Evolutionary conservation across 2,113 vertebrate species (phyloP), one percentile per base, ranked within the genome.

Genomic region (Mola mola): DNA sequence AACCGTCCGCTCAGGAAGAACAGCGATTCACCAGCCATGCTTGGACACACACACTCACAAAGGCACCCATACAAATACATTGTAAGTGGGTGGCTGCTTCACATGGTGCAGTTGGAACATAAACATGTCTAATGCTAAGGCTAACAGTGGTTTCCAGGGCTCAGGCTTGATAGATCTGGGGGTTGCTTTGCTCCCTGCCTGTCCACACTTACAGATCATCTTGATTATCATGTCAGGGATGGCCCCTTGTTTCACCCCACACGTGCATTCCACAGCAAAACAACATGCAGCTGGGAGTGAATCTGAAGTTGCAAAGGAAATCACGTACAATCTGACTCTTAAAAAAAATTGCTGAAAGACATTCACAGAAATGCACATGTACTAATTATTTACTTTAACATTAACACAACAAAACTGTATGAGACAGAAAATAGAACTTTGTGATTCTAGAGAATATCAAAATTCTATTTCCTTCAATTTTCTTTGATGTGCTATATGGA

Each of bases 101-200:
- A 73, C 75, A 74, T 66, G 75, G 73, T 24, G 55, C 62, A 77
- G 78, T 74, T 75, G 69, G 43, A 85, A 78, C 77, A 26, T 87
- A 88, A 88, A 89, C 84, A 89, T 47, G 59, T 78, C 87, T 82
- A 78, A 88, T 72, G 82, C 78, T 84, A 79, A 88, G 75, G 77
- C 56, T 76, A 89, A 85, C 78, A 72, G 67, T 63, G 76, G 81
- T 86, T 85, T 86, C 85, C 78, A 57, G 85, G 78, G 75, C 76
- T 79, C 72, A 33, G 78, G 33, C 56, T 57, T 78, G 66, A 83
- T 80, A 72, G 79, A 79, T 79, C 61, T 68, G 59, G 57, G 49
- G 53, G 41, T 41, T 22, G 38, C 44, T 75, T 59, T 38, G 37
- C 33, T 66, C 66, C 37, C 44, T 70, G 43, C 66, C 66, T 64